Evolutionary conservation across 2,797 vertebrate genomes (phyloP).

Genomic region (Sus cebifrons): DNA sequence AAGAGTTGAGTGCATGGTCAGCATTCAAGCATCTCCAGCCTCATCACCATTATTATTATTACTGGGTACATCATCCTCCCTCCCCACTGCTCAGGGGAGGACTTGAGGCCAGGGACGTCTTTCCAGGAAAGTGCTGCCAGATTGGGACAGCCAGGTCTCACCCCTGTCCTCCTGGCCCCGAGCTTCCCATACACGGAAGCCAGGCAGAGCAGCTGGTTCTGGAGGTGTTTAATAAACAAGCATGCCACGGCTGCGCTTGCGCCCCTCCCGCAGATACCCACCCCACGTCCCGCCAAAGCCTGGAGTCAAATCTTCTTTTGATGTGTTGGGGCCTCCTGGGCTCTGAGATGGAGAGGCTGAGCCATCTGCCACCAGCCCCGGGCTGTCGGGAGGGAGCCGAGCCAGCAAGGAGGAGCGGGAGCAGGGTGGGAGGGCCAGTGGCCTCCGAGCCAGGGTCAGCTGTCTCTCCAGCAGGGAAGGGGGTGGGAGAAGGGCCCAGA

Average conservation of each 20-base stretch:
- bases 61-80: background rate
- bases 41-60: background rate
- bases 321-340: background rate
- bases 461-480: background rate
- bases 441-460: background rate
- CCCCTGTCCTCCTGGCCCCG: background rate
- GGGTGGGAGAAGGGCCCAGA: background rate
- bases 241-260: rapidly evolving
- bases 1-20: background rate
- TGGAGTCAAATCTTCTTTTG: slow-evolving; percentile 62
- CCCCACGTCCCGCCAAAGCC: slow-evolving; percentile 37
- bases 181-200: rapidly evolving
- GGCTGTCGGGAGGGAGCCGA: slow-evolving; percentile 54
- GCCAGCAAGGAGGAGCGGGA: background rate
- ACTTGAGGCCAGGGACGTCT: background rate
- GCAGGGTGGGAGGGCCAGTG: background rate
- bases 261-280: background rate
- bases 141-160: background rate
- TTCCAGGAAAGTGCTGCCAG: background rate
- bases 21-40: background rate
- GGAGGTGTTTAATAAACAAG: slow-evolving; percentile 74
- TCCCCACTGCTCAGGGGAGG: background rate
- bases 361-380: slow-evolving; percentile 76
- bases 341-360: slow-evolving; percentile 18
- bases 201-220: background rate